These are phyloP conservation scores for Chromoteleia sp. DNA, from an alignment of 2,888 invertebrate species.

Conservation along the genomic window DNA sequence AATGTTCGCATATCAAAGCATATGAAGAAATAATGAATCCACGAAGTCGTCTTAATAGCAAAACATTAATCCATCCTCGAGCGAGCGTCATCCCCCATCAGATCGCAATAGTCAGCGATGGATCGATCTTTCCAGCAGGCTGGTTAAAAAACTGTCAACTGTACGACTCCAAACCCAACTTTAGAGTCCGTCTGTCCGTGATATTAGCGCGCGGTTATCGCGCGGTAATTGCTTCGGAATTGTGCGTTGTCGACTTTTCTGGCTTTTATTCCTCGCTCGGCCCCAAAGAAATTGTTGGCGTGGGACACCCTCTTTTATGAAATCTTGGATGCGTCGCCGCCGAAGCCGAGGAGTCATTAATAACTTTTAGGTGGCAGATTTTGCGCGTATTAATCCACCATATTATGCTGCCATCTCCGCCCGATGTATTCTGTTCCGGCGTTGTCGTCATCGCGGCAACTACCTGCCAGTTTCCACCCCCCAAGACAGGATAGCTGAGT, in stretches of 20 bases:
- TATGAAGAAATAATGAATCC: no score
- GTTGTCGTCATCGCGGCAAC: conserved; percentile 74
- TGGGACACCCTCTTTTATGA: conserved; percentile 79
- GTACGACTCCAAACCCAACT: conserved; percentile 35
- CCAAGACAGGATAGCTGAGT: conserved; percentile 82
- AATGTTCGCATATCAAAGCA: no score
- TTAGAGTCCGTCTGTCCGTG: conserved; percentile 49
- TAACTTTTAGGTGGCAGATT: conserved; percentile 85
- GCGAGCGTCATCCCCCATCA: background rate
- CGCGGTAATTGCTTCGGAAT: conserved; percentile 63
- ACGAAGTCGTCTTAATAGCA: background rate
- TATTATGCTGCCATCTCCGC: conserved; percentile 80
- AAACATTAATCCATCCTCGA: conserved; percentile 28
- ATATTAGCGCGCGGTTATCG: conserved; percentile 60
- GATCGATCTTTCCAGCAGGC: conserved; percentile 43
- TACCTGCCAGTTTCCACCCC: conserved; percentile 73
- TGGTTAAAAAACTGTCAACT: conserved; percentile 48
- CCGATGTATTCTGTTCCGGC: conserved; percentile 74
- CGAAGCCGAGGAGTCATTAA: conserved; percentile 82
- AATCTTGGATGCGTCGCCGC: conserved; percentile 83
- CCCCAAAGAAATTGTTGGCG: conserved; percentile 61
- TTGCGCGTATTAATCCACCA: conserved; percentile 84
- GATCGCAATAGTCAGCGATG: conserved; percentile 29
- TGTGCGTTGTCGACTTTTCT: conserved; percentile 73
- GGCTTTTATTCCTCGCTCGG: conserved; percentile 72